A percentile compares a stretch with the other conserved stretches of the same genome.
Evolutionary conservation across 2,797 vertebrate species (phyloP).

Genomic region (Pitangus sulphuratus): DNA sequence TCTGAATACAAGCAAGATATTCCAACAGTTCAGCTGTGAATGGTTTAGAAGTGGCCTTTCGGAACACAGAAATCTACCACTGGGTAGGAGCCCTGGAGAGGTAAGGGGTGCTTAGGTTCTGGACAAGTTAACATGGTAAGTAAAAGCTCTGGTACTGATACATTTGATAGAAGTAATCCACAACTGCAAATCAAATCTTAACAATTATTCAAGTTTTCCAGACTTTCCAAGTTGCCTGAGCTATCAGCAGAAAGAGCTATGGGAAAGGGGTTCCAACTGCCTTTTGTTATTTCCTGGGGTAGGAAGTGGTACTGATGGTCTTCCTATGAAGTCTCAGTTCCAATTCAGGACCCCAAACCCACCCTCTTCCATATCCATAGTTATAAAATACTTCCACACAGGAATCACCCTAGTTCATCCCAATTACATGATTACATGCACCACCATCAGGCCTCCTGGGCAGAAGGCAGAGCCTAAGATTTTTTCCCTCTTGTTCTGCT

Average conservation of each 20-base stretch:
- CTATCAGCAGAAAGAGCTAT: not conserved
- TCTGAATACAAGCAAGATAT: not conserved
- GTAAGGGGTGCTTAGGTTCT: not conserved
- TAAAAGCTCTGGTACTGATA: not conserved
- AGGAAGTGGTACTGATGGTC: not conserved
- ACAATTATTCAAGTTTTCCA: not conserved
- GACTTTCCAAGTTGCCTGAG: not conserved
- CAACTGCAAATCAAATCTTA: not conserved
- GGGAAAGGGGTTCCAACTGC: not conserved
- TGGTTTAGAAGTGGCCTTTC: not conserved
- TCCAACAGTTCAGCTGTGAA: not conserved
- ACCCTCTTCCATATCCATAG: not conserved
- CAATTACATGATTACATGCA: fast-evolving
- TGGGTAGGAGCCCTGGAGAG: not conserved
- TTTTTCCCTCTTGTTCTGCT: not conserved
- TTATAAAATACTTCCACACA: not conserved
- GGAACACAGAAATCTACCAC: not conserved
- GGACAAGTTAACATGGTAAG: not conserved
- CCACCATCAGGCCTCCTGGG: not conserved
- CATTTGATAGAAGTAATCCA: not conserved
- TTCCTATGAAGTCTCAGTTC: not conserved
- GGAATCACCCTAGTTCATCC: not conserved
- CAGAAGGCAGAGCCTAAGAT: not conserved
- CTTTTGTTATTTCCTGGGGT: not conserved
- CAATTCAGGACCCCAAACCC: not conserved